A percentile compares a stretch with the other conserved stretches of the same genome.
These are phyloP conservation scores for Scotopteryx bipunctaria DNA, from an alignment of 2,888 invertebrate genomes.

Conservation along the genomic window DNA sequence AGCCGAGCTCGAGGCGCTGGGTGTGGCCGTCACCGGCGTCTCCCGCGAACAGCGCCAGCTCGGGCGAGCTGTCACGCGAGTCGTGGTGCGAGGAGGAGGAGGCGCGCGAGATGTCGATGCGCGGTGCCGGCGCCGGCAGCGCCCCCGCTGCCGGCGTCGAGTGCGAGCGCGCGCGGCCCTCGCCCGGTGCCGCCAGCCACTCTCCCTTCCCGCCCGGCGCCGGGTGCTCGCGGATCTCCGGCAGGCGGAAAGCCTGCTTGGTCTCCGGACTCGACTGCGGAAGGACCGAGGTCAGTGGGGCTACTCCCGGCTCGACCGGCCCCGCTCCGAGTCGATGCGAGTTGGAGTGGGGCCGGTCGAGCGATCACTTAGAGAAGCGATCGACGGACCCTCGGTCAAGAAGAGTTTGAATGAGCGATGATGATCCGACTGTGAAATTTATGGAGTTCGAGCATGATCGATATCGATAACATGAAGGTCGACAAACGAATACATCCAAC, in stretches of 20 bases:
- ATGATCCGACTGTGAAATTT: too few relatives aligned
- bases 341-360: background rate
- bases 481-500: background rate
- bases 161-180: slow-evolving; percentile 70
- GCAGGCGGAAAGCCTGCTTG: slow-evolving; percentile 80
- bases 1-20: slow-evolving; percentile 77
- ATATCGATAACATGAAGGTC: background rate
- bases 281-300: slow-evolving; percentile 11
- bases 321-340: too few relatives aligned
- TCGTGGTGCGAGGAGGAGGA: slow-evolving; percentile 95
- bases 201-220: slow-evolving; percentile 41
- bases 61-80: slow-evolving; percentile 92
- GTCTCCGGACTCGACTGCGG: slow-evolving; percentile 84
- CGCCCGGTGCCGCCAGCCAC: slow-evolving; percentile 48
- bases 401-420: background rate
- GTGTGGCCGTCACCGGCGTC: slow-evolving; percentile 47
- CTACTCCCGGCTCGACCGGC: background rate
- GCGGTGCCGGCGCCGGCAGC: slow-evolving; percentile 88
- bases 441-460: background rate
- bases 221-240: slow-evolving; percentile 73
- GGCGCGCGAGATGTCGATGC: slow-evolving; percentile 95
- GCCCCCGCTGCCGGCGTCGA: slow-evolving; percentile 64
- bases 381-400: slow-evolving; percentile 1
- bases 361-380: slow-evolving; percentile 3
- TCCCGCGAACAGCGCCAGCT: slow-evolving; percentile 90